phyloP scores from a whole-genome alignment of 2,797 vertebrate species.

The Premnoplex brunnescens region DNA sequence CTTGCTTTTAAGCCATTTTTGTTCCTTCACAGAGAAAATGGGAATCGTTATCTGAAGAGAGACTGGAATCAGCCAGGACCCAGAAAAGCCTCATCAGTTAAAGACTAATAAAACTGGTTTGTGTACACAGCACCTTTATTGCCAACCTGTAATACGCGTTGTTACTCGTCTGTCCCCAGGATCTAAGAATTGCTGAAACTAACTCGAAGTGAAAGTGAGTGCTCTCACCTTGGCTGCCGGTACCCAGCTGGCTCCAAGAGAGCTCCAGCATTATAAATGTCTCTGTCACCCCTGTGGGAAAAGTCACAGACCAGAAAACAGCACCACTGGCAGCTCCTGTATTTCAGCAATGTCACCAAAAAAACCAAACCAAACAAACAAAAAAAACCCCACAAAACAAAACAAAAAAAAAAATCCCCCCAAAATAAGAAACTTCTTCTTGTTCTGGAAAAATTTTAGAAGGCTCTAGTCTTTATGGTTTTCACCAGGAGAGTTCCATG shows the following conservation, averaged over 20 bases:
- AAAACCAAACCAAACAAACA: too few relatives aligned
- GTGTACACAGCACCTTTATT: background rate
- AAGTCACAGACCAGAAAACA: background rate
- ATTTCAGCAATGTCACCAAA: background rate
- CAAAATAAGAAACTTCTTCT: background rate
- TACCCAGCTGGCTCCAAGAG: accelerated
- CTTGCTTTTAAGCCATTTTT: background rate
- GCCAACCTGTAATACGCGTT: background rate
- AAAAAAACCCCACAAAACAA: accelerated
- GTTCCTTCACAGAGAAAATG: background rate
- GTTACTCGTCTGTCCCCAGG: background rate
- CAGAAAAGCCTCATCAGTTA: background rate
- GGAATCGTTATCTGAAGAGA: background rate
- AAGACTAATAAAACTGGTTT: background rate
- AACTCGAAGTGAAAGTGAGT: background rate
- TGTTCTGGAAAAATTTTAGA: background rate
- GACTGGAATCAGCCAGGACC: background rate
- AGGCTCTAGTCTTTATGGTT: background rate
- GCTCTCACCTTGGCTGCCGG: background rate
- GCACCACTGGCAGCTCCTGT: background rate
- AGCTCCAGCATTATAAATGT: background rate
- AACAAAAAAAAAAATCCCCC: background rate
- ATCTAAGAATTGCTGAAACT: background rate
- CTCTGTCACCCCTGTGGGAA: background rate
- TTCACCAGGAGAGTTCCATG: background rate